Evolutionary conservation across 2,797 vertebrate genomes (phyloP).

Genomic region (Liasis olivaceus): DNA sequence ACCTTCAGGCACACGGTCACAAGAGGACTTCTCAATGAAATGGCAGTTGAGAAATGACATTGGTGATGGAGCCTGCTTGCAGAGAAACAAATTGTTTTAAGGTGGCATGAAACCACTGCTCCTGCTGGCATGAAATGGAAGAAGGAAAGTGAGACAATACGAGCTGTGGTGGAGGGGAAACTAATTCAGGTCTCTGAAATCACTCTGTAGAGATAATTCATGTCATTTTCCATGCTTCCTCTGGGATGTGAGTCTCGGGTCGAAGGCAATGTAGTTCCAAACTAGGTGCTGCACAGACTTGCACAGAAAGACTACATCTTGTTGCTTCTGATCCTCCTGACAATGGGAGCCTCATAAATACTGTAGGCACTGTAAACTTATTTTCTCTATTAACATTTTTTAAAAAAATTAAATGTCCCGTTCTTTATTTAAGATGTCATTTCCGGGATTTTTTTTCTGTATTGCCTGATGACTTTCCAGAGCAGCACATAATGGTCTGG

Average conservation of each 20-base stretch:
- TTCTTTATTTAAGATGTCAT: slow-evolving; percentile 78
- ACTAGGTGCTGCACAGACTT: slow-evolving; percentile 74
- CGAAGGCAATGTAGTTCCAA: slow-evolving; percentile 75
- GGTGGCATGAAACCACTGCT: slow-evolving; percentile 51
- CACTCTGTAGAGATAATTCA: neutral
- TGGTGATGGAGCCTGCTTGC: slow-evolving; percentile 56
- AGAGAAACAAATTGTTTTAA: slow-evolving; percentile 65
- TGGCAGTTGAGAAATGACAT: slow-evolving; percentile 68
- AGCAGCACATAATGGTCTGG: slow-evolving; percentile 85
- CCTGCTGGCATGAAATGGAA: neutral
- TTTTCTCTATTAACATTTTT: slow-evolving; percentile 84
- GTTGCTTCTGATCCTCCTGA: slow-evolving; percentile 79
- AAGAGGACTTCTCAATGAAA: slow-evolving; percentile 81
- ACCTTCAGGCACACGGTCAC: slow-evolving; percentile 75
- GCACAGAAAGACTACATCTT: slow-evolving; percentile 72
- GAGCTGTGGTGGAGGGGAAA: neutral
- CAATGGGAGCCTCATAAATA: slow-evolving; percentile 86
- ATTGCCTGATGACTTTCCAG: slow-evolving; percentile 85
- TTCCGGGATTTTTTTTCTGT: slow-evolving; percentile 91
- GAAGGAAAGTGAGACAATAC: neutral
- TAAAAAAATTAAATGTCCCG: slow-evolving; percentile 76
- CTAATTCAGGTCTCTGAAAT: neutral
- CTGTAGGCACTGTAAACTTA: slow-evolving; percentile 83
- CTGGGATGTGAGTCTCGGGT: slow-evolving; percentile 18
- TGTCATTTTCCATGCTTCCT: neutral